phyloP scores from a whole-genome alignment of 2,113 vertebrate genomes.

The Chaetura pelagica region DNA sequence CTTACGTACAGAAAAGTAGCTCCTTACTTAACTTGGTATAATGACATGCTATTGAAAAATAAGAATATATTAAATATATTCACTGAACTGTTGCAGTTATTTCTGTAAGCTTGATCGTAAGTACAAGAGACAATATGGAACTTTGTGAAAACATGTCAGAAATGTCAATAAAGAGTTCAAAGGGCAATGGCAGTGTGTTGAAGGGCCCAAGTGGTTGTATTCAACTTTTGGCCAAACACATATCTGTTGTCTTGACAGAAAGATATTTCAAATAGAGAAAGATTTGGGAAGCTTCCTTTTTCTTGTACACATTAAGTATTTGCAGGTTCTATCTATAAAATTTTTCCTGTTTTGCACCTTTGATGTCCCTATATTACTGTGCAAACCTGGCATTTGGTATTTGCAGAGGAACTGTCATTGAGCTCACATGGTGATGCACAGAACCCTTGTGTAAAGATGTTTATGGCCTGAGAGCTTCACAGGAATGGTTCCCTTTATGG shows the following conservation, averaged over 20 bases:
- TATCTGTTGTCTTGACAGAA: neutral
- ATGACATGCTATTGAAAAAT: neutral
- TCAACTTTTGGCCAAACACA: neutral
- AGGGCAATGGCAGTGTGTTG: neutral
- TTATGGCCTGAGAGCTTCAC: neutral
- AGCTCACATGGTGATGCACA: neutral
- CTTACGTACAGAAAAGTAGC: neutral
- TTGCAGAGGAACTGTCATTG: neutral
- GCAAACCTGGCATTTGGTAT: neutral
- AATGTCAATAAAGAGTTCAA: neutral
- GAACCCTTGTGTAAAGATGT: neutral
- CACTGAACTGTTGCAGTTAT: neutral
- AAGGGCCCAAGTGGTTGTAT: neutral
- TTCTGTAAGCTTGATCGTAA: neutral
- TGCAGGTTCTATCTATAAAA: neutral
- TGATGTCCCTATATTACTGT: neutral
- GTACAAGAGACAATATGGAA: neutral
- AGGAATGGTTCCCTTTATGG: neutral
- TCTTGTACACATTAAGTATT: neutral
- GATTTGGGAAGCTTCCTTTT: neutral
- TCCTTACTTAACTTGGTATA: neutral
- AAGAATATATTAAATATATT: neutral
- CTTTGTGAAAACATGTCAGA: neutral
- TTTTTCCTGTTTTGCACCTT: neutral
- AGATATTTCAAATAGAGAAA: neutral